phyloP scores from a whole-genome alignment of 2,113 vertebrate genomes.

The Tachycineta bicolor region DNA sequence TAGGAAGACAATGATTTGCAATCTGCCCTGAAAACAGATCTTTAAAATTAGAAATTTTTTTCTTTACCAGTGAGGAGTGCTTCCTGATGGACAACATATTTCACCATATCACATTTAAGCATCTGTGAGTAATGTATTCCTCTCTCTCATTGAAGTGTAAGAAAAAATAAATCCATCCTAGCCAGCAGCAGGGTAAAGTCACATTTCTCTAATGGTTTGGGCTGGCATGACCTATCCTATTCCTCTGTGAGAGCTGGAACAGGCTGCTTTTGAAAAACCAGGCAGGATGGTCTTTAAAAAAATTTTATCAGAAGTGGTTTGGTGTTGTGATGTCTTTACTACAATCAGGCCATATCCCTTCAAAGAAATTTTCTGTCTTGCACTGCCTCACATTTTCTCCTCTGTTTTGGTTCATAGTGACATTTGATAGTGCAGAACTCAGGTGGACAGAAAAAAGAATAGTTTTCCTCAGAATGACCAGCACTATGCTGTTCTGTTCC shows the following conservation, averaged over 20 bases:
- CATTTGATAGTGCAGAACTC: not conserved
- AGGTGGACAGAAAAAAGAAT: not conserved
- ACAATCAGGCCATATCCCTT: not conserved
- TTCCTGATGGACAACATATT: not conserved
- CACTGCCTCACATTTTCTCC: not conserved
- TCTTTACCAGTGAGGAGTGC: not conserved
- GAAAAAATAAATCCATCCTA: not conserved
- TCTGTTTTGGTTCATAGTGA: not conserved
- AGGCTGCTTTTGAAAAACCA: not conserved
- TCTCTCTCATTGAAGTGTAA: not conserved
- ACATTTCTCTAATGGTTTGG: not conserved
- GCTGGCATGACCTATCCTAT: not conserved
- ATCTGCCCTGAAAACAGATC: not conserved
- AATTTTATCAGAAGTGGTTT: not conserved
- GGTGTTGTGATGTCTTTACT: not conserved
- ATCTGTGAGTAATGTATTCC: not conserved
- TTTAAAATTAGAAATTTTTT: not conserved
- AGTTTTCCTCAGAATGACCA: not conserved
- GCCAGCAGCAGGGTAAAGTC: not conserved
- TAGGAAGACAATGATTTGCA: not conserved
- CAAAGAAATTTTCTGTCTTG: not conserved
- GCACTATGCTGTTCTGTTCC: not conserved
- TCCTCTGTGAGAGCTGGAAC: not conserved
- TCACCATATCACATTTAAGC: not conserved
- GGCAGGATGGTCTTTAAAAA: not conserved